phyloP scores from a whole-genome alignment of 2,113 vertebrate species.

The Heteronetta atricapilla region DNA sequence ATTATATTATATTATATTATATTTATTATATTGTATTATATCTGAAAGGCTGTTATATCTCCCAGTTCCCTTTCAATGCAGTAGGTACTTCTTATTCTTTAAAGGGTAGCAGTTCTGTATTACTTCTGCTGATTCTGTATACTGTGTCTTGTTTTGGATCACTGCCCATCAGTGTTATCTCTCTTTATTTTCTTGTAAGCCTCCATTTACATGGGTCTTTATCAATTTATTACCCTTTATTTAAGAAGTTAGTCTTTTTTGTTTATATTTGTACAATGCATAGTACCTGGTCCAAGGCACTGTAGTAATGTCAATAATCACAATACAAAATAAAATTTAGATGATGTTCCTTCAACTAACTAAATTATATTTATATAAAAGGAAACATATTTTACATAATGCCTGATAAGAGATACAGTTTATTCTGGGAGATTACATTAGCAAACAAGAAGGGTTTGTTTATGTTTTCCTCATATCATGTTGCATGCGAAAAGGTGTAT shows the following conservation, averaged over 20 bases:
- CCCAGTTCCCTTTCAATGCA: background rate
- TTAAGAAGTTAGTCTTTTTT: background rate
- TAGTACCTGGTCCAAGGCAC: background rate
- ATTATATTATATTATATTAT: too few species aligned
- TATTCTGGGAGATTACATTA: slow-evolving; percentile 31
- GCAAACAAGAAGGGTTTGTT: background rate
- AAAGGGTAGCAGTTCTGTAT: background rate
- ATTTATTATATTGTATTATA: too few species aligned
- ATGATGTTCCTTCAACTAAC: background rate
- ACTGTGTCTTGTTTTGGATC: background rate
- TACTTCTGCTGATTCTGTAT: background rate
- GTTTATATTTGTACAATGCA: background rate
- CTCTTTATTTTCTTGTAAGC: background rate
- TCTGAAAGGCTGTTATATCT: background rate
- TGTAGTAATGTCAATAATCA: background rate
- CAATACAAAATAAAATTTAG: background rate
- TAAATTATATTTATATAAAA: slow-evolving; percentile 12
- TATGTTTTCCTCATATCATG: background rate
- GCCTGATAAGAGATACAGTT: background rate
- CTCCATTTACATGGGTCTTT: background rate
- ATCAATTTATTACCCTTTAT: background rate
- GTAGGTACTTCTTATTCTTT: background rate
- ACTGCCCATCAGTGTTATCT: background rate
- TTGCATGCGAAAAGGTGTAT: background rate
- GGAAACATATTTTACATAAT: slow-evolving; percentile 39